These are phyloP conservation scores for Epizoanthus scotinus DNA, from an alignment of 92 coral and sea anemone species.

Conservation along the genomic window DNA sequence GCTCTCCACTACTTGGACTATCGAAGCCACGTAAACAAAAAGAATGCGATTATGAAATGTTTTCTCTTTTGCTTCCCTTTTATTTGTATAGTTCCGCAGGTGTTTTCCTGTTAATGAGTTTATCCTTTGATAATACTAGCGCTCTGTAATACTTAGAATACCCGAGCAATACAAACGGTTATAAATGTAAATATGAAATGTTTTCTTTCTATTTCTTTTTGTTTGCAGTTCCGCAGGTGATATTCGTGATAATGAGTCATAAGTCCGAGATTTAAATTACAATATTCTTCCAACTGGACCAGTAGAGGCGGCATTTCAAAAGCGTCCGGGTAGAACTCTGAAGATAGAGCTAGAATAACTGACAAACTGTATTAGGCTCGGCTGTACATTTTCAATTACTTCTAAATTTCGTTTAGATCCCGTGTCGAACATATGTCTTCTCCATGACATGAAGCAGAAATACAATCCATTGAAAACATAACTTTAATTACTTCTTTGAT, in stretches of 20 bases:
- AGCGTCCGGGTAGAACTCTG: too few relatives aligned
- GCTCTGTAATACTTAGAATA: not conserved
- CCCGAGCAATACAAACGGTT: not conserved
- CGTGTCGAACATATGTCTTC: slow-evolving; percentile 13
- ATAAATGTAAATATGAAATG: not conserved
- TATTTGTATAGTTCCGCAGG: not conserved
- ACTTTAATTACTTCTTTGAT: not conserved
- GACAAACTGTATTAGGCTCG: not conserved
- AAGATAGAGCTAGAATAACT: too few relatives aligned
- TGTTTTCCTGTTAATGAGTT: not conserved
- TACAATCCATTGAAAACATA: not conserved
- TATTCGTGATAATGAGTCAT: too few relatives aligned
- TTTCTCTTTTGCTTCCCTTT: not conserved
- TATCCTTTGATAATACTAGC: too few relatives aligned
- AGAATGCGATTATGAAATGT: not conserved
- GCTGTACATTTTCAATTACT: not conserved
- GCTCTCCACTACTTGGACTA: not conserved
- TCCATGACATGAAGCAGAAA: not conserved
- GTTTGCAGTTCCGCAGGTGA: not conserved
- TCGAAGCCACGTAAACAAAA: not conserved
- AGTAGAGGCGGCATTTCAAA: too few relatives aligned
- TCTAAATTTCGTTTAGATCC: not conserved
- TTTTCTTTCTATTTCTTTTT: not conserved
- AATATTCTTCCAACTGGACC: too few relatives aligned
- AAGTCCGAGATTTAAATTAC: not conserved